Evolutionary conservation across 2,888 invertebrate species (phyloP).

Genomic region (Odiellus spinosus): DNA sequence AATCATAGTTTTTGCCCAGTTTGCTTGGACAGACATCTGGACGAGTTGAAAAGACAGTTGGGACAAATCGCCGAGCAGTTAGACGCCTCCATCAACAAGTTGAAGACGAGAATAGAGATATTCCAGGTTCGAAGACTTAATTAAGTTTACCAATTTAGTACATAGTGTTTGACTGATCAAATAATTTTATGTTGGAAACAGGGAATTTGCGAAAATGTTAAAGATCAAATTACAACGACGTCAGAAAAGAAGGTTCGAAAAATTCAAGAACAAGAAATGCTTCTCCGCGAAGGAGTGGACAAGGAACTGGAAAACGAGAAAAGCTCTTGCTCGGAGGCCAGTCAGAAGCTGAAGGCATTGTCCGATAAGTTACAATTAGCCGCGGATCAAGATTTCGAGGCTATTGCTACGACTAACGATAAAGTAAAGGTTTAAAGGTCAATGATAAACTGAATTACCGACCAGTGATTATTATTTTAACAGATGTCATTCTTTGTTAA

Average conservation of each 20-base stretch:
- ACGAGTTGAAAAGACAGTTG: conserved; percentile 35
- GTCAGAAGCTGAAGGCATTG: too few species aligned
- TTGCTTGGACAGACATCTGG: conserved; percentile 44
- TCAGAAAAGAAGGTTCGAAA: neutral
- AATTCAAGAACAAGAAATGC: too few species aligned
- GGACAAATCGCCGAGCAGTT: conserved; percentile 32
- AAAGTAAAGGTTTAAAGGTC: too few species aligned
- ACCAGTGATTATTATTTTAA: neutral
- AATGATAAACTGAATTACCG: too few species aligned
- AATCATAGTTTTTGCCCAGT: conserved; percentile 32
- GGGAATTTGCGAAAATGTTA: neutral
- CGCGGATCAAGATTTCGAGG: too few species aligned
- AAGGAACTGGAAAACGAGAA: too few species aligned
- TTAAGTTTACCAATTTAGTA: neutral
- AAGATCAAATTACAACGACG: neutral
- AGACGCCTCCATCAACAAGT: conserved; percentile 38
- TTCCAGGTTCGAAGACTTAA: conserved; percentile 4
- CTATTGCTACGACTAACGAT: too few species aligned
- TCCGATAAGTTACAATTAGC: too few species aligned
- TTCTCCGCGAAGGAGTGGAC: too few species aligned
- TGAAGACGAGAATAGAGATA: conserved; percentile 36
- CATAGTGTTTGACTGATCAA: too few species aligned
- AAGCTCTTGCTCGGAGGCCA: too few species aligned
- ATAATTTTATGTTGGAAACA: too few species aligned
- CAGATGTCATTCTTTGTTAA: neutral